phyloP scores from a whole-genome alignment of 2,797 vertebrate genomes.

The Remorina albescens region DNA sequence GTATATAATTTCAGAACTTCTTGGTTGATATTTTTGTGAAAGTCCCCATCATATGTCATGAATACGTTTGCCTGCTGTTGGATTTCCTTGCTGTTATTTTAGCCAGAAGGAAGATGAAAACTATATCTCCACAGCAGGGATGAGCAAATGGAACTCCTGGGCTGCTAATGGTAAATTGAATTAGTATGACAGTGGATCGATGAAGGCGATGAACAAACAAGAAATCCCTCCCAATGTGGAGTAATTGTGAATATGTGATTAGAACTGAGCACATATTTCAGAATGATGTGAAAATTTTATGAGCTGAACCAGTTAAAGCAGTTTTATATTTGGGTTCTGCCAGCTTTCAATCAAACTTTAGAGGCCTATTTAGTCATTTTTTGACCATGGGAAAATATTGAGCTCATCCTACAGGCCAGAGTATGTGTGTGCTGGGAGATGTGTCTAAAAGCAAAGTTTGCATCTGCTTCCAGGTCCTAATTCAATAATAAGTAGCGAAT shows the following conservation, averaged over 20 bases:
- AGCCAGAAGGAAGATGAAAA: constrained; percentile 27
- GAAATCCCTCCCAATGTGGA: constrained; percentile 52
- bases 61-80: not conserved
- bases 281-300: constrained; percentile 6
- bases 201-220: constrained; percentile 49
- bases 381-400: not conserved
- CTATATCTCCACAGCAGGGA: constrained; percentile 16
- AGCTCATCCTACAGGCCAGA: not conserved
- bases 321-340: not conserved
- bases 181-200: constrained; percentile 57
- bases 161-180: constrained; percentile 57
- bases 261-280: constrained; percentile 35
- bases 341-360: not conserved
- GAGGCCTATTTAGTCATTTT: not conserved
- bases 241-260: constrained; percentile 58
- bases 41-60: too few relatives aligned
- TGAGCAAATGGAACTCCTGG: constrained; percentile 51
- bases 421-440: not conserved
- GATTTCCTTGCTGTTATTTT: constrained; percentile 9
- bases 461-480: constrained; percentile 37
- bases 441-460: constrained; percentile 27
- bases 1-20: too few relatives aligned
- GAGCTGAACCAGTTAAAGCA: not conserved
- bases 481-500: constrained; percentile 72
- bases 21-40: too few relatives aligned